Base-by-base conservation (phyloP, 2,888 invertebrate species). In the Darwinula stevensoni region DNA sequence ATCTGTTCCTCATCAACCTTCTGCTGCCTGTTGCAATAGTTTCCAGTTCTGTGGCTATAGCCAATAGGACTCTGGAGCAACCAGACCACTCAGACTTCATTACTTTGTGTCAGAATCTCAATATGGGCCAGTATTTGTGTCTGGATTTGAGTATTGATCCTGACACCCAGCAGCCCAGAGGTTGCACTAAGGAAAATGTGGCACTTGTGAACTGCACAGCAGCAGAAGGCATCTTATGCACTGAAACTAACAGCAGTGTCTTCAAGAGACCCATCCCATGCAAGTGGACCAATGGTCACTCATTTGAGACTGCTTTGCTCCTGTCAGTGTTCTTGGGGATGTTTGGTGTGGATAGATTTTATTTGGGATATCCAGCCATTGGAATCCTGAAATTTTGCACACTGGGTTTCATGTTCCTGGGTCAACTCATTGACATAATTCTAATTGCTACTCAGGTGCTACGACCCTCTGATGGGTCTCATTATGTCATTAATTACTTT, bases 241-340 rank as follows among this genome's bases (percentile, higher is more conserved):
- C 60, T 41, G 71, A 71, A 50, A 67, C 71, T 1, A 66, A 67
- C 33, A 74, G 71, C 47, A 63, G 67, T 17, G 68, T 68, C 12
- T 91, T 88, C 49, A 65, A 61, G 32, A 70, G 59, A 44, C 70
- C 75, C 42, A 58, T 82, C 42, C 70, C 75, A 6, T 91, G 91
- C 53, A 72, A 73, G 58, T 88, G 80, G 75, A 88, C 86, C 78
- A 91, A 88, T 62, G 88, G 86, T 14, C 82, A 86, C 48, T 73
- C 74, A 3, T 69, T 84, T 47, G 84, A 88, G 49, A 76, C 78
- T 33, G 72, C 94, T 0, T 55, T 97, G 29, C 53, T 94, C 18
- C 57, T 97, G 3, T 94, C 94, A 0, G 74, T 97, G 31, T 97
- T 97, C 49, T 58, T 94, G 35, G 97, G 97, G 16, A 86, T 91